Evolutionary conservation across 1,140 invertebrate species (phyloP).

Genomic region (Drosophila elegans): DNA sequence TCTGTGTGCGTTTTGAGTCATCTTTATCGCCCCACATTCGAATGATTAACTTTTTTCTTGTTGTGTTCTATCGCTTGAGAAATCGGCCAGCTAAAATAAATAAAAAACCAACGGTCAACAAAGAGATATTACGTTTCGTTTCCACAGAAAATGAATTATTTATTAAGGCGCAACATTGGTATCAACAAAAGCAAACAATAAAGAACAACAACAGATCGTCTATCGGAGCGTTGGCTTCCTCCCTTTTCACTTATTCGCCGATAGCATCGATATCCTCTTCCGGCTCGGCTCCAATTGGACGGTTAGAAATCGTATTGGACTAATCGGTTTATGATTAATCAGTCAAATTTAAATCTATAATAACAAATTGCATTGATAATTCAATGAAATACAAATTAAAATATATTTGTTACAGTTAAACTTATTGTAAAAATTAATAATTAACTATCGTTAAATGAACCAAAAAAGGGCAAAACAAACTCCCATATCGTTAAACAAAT

Average conservation of each 20-base stretch:
- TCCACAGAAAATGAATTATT: constrained; percentile 47
- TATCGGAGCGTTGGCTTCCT: constrained; percentile 18
- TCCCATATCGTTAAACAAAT: not conserved
- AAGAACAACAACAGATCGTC: constrained; percentile 5
- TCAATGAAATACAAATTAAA: too few relatives aligned
- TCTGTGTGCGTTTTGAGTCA: constrained; percentile 30
- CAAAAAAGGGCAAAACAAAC: not conserved
- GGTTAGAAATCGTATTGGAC: not conserved
- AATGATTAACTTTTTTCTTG: constrained; percentile 31
- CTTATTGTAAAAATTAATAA: too few relatives aligned
- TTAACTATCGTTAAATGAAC: too few relatives aligned
- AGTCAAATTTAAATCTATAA: too few relatives aligned
- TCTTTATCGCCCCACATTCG: constrained; percentile 32
- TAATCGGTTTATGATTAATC: not conserved
- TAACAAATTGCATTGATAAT: too few relatives aligned
- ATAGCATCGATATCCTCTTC: constrained; percentile 41
- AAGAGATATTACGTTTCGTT: constrained; percentile 25
- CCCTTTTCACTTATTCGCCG: not conserved
- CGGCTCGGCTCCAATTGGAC: not conserved
- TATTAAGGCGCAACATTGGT: constrained; percentile 22
- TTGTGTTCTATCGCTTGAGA: constrained; percentile 47
- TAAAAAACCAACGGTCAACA: constrained; percentile 43
- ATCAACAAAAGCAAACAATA: constrained; percentile 3
- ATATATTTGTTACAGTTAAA: too few relatives aligned
- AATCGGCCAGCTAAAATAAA: constrained; percentile 46